phyloP scores from a whole-genome alignment of 1,140 invertebrate genomes.

The Pteromalus puparum region DNA sequence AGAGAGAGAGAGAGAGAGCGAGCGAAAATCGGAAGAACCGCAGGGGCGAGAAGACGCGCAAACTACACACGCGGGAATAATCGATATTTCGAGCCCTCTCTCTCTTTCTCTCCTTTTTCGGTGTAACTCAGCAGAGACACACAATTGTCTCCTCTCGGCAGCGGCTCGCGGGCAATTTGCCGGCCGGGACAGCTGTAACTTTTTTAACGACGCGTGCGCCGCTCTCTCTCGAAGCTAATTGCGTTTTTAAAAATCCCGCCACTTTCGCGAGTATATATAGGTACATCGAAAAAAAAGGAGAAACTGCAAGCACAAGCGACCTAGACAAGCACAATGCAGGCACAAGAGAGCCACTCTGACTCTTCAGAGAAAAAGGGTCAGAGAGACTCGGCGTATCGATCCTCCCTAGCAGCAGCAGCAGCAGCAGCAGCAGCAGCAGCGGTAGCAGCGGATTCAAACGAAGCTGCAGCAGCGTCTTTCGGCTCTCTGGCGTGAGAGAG shows the following conservation, averaged over 20 bases:
- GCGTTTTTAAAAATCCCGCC: neutral
- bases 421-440: too few relatives aligned
- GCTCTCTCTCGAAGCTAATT: neutral
- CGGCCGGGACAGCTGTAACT: constrained; percentile 28
- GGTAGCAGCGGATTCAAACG: constrained; percentile 27
- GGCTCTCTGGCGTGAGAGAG: constrained; percentile 23
- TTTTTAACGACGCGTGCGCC: constrained; percentile 19
- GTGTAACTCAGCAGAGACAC: neutral
- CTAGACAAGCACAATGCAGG: neutral
- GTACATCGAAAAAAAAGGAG: neutral
- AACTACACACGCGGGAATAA: neutral
- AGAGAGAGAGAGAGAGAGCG: constrained; percentile 52
- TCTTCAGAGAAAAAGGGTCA: neutral
- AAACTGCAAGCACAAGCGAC: neutral
- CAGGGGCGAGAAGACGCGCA: constrained; percentile 15
- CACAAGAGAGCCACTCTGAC: neutral
- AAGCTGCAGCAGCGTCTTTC: constrained; percentile 19
- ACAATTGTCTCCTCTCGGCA: constrained; percentile 29
- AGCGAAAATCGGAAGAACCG: constrained; percentile 50
- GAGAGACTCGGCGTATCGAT: neutral
- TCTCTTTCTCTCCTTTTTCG: constrained; percentile 4
- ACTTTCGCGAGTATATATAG: too few relatives aligned
- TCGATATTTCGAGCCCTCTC: constrained; percentile 25
- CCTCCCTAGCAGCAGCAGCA: neutral
- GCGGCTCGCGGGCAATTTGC: neutral